Percentiles rank a stretch among this genome's conserved stretches.
Conservation (phyloP, 2,113 vertebrate genomes). For the Cololabis saira region DNA sequence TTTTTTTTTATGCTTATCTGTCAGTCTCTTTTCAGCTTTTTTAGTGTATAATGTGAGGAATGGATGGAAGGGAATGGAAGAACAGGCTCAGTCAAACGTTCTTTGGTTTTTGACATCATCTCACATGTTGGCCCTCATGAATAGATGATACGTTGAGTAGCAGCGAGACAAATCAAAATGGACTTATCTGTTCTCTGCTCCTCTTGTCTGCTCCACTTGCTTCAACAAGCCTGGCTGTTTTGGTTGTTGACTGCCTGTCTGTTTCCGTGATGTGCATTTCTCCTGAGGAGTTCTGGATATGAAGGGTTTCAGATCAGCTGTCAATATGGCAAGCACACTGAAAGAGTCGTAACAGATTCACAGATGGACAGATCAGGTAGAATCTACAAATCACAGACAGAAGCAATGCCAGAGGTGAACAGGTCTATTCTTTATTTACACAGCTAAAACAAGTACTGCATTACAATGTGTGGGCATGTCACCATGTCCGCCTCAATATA, state of each 20-base stretch:
- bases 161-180: constrained; percentile 47
- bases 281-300: constrained; percentile 39
- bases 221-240: constrained; percentile 33
- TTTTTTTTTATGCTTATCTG: no score
- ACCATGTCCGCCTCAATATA: no score
- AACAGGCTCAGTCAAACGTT: constrained; percentile 13
- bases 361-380: constrained; percentile 30
- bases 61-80: background rate
- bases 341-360: constrained; percentile 45
- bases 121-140: no score
- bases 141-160: constrained; percentile 11
- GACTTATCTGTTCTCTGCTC: constrained; percentile 45
- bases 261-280: constrained; percentile 34
- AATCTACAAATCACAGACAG: constrained; percentile 16
- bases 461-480: no score
- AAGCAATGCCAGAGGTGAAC: no score
- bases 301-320: constrained; percentile 52
- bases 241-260: constrained; percentile 36
- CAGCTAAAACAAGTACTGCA: no score
- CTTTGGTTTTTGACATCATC: background rate
- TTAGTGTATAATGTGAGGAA: background rate
- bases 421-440: no score
- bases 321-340: constrained; percentile 42
- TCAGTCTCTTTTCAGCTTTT: background rate
- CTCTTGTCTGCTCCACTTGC: constrained; percentile 38